Evolutionary conservation across 1,140 invertebrate species (phyloP).

Genomic region (Mamestra configurata): DNA sequence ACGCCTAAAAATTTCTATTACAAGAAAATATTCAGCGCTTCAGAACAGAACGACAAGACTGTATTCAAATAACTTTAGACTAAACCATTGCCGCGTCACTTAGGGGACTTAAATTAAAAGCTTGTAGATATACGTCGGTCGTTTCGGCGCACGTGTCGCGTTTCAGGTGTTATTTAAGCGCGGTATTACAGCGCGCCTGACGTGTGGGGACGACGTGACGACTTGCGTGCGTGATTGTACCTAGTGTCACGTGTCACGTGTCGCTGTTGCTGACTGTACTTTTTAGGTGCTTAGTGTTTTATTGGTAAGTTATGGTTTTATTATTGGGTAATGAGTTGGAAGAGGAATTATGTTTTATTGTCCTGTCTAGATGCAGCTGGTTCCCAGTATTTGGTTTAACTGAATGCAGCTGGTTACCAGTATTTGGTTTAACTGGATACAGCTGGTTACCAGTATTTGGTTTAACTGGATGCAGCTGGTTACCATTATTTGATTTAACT

Average conservation of each 20-base stretch:
- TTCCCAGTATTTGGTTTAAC: too few relatives aligned
- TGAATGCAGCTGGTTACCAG: too few relatives aligned
- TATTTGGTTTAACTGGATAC: too few relatives aligned
- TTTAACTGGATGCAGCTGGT: too few relatives aligned
- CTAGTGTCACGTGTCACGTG: not conserved
- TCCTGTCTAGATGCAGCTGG: too few relatives aligned
- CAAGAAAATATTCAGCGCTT: not conserved
- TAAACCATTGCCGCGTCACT: slow-evolving; percentile 37
- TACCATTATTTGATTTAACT: too few relatives aligned
- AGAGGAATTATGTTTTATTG: too few relatives aligned
- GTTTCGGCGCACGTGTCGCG: slow-evolving; percentile 59
- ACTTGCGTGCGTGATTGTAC: slow-evolving; percentile 41
- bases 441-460: too few relatives aligned
- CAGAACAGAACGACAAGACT: not conserved
- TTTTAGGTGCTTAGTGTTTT: slow-evolving; percentile 10
- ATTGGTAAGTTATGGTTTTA: slow-evolving; percentile 11
- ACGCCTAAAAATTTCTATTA: not conserved
- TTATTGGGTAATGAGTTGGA: not conserved
- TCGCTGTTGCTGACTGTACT: slow-evolving; percentile 11
- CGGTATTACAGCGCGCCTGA: slow-evolving; percentile 46
- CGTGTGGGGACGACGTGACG: slow-evolving; percentile 34
- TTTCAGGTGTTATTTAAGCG: slow-evolving; percentile 55
- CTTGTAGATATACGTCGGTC: slow-evolving; percentile 60
- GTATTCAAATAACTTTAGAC: not conserved
- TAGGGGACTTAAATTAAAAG: slow-evolving; percentile 65